Evolutionary conservation across 2,797 vertebrate genomes (phyloP), one percentile per base, ranked within the genome.

Genomic region (Sebastes vulpes): DNA sequence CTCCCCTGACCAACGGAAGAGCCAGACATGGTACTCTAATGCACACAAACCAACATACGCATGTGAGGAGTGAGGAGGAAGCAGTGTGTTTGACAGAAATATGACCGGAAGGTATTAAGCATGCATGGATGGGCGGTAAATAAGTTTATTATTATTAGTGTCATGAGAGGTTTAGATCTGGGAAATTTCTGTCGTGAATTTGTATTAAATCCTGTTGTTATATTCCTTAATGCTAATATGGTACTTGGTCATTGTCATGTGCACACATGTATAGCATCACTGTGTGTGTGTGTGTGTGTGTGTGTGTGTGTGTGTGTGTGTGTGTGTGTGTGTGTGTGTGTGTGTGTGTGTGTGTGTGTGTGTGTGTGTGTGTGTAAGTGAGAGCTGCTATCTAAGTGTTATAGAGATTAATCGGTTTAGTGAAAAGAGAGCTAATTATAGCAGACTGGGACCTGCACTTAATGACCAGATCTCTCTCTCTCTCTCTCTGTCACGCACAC

Each of bases 331-430:
- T 31, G 8, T 29, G 8, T 31, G 29, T 29, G 29, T 31, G 29
- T 31, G 29, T 31, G 29, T 9, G 29, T 29, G 29, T 8, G 29
- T 9, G 29, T 9, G 29, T 32, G 31, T 4, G 32, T 35, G 32
- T 4, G 16, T 42, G 31, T 48, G 31, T 56, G 48, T 52, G 57
- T 74, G 50, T 71, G 67, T 52, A 54, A 79, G 65, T 68, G 38
- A 75, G 77, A 84, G 77, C 64, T 65, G 46, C 58, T 52, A 54
- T 84, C 68, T 69, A 76, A 82, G 79, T 77, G 67, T 81, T 38
- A n/a, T n/a, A 46, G 67, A 86, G 84, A 93, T 93, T 92, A 92
- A 92, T 94, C 67, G 58, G 84, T 92, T 92, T 92, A 89, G 72
- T 76, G 42, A 77, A 88, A 85, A 86, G 68, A 80, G 68, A 80